Base-by-base conservation (phyloP, 1,140 invertebrate species). In the Drosophila jambulina region DNA sequence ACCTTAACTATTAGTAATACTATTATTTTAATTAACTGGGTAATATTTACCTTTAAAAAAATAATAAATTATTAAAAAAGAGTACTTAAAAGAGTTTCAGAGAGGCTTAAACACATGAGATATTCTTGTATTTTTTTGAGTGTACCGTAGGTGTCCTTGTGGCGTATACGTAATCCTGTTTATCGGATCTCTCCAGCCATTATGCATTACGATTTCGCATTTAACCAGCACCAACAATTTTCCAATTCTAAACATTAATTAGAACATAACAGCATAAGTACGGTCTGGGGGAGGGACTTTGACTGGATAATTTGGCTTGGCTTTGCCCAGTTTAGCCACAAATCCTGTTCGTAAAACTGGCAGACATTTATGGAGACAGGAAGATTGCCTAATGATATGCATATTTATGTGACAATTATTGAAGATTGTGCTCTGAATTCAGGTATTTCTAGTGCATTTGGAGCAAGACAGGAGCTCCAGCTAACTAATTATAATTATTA, bases 141-240 rank as follows among this genome's bases (percentile, higher is more conserved):
- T 56, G 53, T 25, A 56, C 34, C 4, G 1, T 34, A 23, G 64
- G 34, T 32, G 38, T 29, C 54, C 38, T 45, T 34, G 34, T 49
- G 59, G 64, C 78, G 82, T 85, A 85, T 86, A 45, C 74, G 69
- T 86, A 85, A 86, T 85, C 82, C 68, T 70, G 61, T 57, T 86
- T 65, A 78, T 75, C 63, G 78, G 45, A 74, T 80, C 45, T 40
- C 38, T 19, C 25, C 57, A 68, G 64, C 29, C 70, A 65, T 68
- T 80, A 61, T 51, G 64, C 51, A 69, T 60, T 62, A 74, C 46
- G 42, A 40, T 46, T 61, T 69, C 42, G 49, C 67, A 46, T 68
- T 56, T 25, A 27, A 56, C 36, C 42, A 64, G 80, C 77, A 67
- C 38, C 56, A 74, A 70, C 78, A 78, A 81, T 62, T 78, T 85